Conservation (phyloP, 2,888 invertebrate species). For the Drosophila nigricruria region DNA sequence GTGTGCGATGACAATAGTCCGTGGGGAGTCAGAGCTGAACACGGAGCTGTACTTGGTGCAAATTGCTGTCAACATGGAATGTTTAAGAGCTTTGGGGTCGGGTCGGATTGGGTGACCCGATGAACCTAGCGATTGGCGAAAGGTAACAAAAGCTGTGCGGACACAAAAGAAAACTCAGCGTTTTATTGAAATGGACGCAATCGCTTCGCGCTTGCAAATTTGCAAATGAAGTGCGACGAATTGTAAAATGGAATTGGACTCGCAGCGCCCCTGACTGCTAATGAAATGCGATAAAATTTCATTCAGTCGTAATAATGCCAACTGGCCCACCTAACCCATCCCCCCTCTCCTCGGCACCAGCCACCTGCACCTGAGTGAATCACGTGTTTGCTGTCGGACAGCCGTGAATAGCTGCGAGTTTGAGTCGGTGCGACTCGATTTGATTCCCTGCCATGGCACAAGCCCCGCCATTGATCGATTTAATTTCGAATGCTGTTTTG, state of each 20-base stretch:
- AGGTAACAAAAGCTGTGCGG: conserved; percentile 19
- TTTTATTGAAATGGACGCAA: conserved; percentile 46
- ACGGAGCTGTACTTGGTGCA: conserved; percentile 9
- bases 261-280: conserved; percentile 45
- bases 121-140: conserved; percentile 31
- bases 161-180: conserved; percentile 38
- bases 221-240: conserved; percentile 67
- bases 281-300: conserved; percentile 74
- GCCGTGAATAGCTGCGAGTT: background rate
- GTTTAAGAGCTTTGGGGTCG: background rate
- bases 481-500: conserved; percentile 57
- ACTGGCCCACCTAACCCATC: background rate
- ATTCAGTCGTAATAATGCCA: conserved; percentile 62
- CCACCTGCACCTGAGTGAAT: background rate
- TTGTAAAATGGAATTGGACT: conserved; percentile 68
- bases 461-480: conserved; percentile 60
- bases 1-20: conserved; percentile 26
- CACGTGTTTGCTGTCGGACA: background rate
- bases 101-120: conserved; percentile 15
- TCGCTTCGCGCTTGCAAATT: conserved; percentile 41
- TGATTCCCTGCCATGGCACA: conserved; percentile 2
- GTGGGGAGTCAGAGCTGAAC: background rate
- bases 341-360: background rate
- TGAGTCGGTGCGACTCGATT: background rate
- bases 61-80: conserved; percentile 41